Percentiles rank a stretch among this genome's conserved stretches.
Conservation (phyloP, 2,888 invertebrate genomes). For the Eurois occulta region DNA sequence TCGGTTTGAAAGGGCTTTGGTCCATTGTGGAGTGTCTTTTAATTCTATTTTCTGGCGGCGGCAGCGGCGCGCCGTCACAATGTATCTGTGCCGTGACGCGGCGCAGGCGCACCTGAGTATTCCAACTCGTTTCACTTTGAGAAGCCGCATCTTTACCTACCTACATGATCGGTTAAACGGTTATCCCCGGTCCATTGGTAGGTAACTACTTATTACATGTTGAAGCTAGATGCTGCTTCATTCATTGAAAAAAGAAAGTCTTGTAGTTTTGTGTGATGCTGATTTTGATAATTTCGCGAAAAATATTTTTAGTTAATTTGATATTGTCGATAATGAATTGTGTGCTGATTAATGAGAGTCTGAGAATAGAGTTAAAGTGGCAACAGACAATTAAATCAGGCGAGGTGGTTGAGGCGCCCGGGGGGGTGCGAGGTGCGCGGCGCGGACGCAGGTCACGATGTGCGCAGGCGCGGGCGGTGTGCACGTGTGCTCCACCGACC, state of each 20-base stretch:
- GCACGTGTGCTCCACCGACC: conserved; percentile 69
- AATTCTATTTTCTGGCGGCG: conserved; percentile 83
- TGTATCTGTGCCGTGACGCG: conserved; percentile 75
- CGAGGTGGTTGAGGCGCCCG: conserved; percentile 62
- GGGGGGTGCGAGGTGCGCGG: conserved; percentile 48
- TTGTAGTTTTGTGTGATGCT: too few relatives aligned
- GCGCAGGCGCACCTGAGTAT: conserved; percentile 86
- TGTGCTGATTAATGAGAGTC: background rate
- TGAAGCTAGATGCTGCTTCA: background rate
- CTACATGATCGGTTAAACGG: conserved; percentile 60
- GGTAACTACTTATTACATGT: conserved; percentile 12
- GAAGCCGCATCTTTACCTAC: conserved; percentile 76
- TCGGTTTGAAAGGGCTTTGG: conserved; percentile 80
- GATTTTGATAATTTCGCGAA: background rate
- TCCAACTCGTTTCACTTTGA: conserved; percentile 82
- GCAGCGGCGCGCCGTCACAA: conserved; percentile 77
- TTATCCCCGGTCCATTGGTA: conserved; percentile 40
- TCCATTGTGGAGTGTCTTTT: conserved; percentile 86
- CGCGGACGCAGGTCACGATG: conserved; percentile 74
- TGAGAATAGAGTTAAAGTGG: conserved; percentile 26
- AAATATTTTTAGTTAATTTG: background rate
- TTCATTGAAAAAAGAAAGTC: background rate
- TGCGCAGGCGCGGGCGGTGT: conserved; percentile 67
- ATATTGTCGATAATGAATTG: background rate
- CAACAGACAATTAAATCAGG: conserved; percentile 55